Evolutionary conservation across 2,797 vertebrate genomes (phyloP).

Genomic region (Oreochromis grahami): DNA sequence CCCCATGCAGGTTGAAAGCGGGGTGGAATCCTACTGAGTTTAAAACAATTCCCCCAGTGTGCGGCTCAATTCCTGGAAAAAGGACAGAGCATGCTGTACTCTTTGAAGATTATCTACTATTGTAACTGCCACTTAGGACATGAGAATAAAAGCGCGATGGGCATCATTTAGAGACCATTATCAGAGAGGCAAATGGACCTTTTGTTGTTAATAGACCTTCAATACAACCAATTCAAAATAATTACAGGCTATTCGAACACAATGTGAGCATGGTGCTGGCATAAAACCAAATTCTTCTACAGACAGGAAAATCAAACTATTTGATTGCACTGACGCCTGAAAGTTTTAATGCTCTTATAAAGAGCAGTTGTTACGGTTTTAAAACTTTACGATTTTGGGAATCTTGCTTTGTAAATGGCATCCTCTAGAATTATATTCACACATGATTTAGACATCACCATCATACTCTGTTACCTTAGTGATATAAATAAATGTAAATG

Average conservation of each 20-base stretch:
- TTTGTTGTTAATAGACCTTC: conserved; percentile 15
- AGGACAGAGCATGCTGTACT: background rate
- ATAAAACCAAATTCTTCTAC: background rate
- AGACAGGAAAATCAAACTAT: background rate
- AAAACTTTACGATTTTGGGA: background rate
- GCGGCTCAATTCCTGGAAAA: background rate
- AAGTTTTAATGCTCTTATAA: background rate
- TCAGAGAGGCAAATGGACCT: conserved; percentile 7
- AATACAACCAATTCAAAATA: background rate
- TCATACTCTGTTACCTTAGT: background rate
- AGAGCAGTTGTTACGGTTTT: background rate
- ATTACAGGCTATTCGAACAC: background rate
- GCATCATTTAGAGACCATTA: conserved; percentile 6
- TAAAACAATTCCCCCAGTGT: conserved; percentile 15
- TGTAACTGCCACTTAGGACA: background rate
- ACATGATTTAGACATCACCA: background rate
- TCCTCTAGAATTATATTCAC: background rate
- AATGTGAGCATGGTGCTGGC: background rate
- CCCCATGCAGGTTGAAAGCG: background rate
- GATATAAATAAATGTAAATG: background rate
- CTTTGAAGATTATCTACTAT: conserved; percentile 17
- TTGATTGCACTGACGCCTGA: background rate
- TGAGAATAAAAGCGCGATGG: background rate
- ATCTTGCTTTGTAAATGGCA: background rate
- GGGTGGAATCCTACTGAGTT: conserved; percentile 1